Conservation (phyloP, 1,140 invertebrate genomes). For the Popillia japonica region DNA sequence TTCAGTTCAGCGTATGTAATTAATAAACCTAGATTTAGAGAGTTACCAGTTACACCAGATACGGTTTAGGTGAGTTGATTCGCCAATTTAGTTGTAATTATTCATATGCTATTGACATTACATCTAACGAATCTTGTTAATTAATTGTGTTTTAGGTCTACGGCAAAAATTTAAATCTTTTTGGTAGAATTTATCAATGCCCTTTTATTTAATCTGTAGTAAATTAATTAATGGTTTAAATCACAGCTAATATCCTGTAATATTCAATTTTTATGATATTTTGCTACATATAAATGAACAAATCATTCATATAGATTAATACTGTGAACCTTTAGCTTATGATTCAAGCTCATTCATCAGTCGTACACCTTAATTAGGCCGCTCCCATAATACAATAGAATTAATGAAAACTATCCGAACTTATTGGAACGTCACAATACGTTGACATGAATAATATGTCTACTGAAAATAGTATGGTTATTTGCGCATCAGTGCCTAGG, state of each 20-base stretch:
- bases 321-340: conserved; percentile 3
- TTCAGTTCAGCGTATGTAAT: no score
- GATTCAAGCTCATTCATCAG: conserved; percentile 24
- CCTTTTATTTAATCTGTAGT: background rate
- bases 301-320: conserved; percentile 7
- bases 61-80: no score
- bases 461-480: conserved; percentile 31
- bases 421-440: conserved; percentile 29
- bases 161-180: no score
- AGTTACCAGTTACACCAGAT: no score
- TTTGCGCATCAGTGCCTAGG: conserved; percentile 25
- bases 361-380: conserved; percentile 26
- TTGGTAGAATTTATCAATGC: background rate
- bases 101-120: no score
- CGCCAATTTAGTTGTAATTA: no score
- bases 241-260: conserved; percentile 7
- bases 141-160: no score
- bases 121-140: no score
- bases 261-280: background rate
- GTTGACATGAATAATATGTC: conserved; percentile 26
- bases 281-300: background rate
- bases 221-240: background rate
- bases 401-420: conserved; percentile 24
- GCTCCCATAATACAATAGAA: conserved; percentile 33
- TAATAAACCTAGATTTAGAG: no score